Percentiles rank a stretch among this genome's conserved stretches.
Conservation (phyloP, 2,797 vertebrate genomes). For the Sarcophilus harrisii region DNA sequence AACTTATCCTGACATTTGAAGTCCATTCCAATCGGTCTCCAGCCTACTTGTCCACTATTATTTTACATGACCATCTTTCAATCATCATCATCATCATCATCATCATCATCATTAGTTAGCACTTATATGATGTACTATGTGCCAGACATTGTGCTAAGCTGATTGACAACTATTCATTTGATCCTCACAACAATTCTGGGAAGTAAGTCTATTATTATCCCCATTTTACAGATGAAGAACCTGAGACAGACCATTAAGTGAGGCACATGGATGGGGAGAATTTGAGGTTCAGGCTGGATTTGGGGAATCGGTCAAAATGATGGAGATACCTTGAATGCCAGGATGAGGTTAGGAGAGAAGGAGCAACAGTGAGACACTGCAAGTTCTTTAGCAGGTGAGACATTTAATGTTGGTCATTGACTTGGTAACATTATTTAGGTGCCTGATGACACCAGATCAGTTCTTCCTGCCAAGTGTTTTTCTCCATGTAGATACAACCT, state of each 20-base stretch:
- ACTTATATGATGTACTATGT: too few relatives aligned
- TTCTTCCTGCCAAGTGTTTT: background rate
- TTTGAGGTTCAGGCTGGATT: background rate
- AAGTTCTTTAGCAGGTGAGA: background rate
- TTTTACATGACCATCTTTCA: background rate
- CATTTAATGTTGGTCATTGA: background rate
- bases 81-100: background rate
- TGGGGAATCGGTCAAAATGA: rapidly evolving
- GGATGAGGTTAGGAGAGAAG: background rate
- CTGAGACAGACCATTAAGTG: too few relatives aligned
- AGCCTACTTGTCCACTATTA: background rate
- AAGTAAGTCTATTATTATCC: too few relatives aligned
- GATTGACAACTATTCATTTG: too few relatives aligned
- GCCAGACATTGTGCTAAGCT: too few relatives aligned
- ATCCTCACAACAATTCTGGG: too few relatives aligned
- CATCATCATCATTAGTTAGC: too few relatives aligned
- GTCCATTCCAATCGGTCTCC: background rate
- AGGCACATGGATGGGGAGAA: too few relatives aligned
- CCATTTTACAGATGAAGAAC: too few relatives aligned
- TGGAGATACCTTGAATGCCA: background rate
- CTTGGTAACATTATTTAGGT: background rate
- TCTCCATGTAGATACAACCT: background rate
- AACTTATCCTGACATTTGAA: background rate
- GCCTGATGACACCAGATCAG: background rate
- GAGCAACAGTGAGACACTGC: background rate